A percentile compares a stretch with the other conserved stretches of the same genome.
Conservation (phyloP, 2,797 vertebrate genomes). For the Glossophaga mutica region DNA sequence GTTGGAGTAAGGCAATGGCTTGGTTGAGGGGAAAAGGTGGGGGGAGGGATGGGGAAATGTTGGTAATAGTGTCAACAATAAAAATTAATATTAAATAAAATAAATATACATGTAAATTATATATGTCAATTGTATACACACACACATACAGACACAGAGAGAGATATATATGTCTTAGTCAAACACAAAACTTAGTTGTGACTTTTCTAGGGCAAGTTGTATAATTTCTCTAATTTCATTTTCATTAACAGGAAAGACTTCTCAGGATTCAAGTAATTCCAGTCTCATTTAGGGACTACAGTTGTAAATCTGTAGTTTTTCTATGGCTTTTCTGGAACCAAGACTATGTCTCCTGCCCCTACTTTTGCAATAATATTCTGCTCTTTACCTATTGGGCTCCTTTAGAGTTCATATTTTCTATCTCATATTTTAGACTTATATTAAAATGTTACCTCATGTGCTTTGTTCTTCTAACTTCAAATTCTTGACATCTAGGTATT, state of each 20-base stretch:
- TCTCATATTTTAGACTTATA: not conserved
- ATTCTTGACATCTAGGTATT: not conserved
- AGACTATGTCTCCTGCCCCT: not conserved
- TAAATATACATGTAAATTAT: not conserved
- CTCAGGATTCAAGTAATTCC: not conserved
- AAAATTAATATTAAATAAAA: too few species aligned
- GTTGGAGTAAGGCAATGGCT: not conserved
- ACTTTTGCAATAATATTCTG: not conserved
- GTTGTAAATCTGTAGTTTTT: not conserved
- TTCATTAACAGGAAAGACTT: not conserved
- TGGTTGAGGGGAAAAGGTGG: too few species aligned
- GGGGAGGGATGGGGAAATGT: too few species aligned
- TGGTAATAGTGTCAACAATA: too few species aligned
- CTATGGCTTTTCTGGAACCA: not conserved
- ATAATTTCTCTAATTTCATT: not conserved
- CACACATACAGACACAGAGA: too few species aligned
- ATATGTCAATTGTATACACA: not conserved
- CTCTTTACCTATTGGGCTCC: not conserved
- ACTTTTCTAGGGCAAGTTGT: not conserved
- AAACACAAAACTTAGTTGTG: not conserved
- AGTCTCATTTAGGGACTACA: not conserved
- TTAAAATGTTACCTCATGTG: not conserved
- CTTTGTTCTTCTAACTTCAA: not conserved
- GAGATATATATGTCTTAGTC: not conserved
- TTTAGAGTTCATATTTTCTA: not conserved